Evolutionary conservation across 1,140 invertebrate genomes (phyloP).

Genomic region (Heliconius hewitsoni): DNA sequence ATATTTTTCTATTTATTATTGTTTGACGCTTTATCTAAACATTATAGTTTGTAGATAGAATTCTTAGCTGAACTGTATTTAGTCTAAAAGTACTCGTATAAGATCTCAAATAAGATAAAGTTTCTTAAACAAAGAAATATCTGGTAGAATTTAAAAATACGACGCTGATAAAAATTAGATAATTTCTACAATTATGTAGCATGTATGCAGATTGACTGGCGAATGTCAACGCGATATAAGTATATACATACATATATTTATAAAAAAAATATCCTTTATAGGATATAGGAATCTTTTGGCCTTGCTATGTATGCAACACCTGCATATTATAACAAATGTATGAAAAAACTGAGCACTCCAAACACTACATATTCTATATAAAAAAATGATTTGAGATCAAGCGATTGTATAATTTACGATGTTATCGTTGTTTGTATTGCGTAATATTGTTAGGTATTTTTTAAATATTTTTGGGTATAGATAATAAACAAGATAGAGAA

Average conservation of each 20-base stretch:
- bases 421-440: background rate
- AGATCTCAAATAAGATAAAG: too few species aligned
- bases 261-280: background rate
- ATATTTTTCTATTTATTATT: too few species aligned
- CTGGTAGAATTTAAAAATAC: too few species aligned
- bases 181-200: too few species aligned
- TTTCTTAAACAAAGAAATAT: too few species aligned
- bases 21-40: too few species aligned
- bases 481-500: too few species aligned
- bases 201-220: too few species aligned
- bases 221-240: background rate
- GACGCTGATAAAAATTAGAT: too few species aligned
- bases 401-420: background rate
- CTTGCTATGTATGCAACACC: slow-evolving; percentile 3
- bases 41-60: too few species aligned
- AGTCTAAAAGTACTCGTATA: too few species aligned
- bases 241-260: background rate
- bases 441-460: background rate
- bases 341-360: background rate
- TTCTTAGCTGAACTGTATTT: too few species aligned
- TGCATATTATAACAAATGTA: background rate
- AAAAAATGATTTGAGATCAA: background rate
- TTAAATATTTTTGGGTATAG: background rate
- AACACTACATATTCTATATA: background rate
- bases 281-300: background rate